Evolutionary conservation across 2,797 vertebrate species (phyloP), one percentile per base, ranked within the genome.

Genomic region (Hozukius guyotensis): DNA sequence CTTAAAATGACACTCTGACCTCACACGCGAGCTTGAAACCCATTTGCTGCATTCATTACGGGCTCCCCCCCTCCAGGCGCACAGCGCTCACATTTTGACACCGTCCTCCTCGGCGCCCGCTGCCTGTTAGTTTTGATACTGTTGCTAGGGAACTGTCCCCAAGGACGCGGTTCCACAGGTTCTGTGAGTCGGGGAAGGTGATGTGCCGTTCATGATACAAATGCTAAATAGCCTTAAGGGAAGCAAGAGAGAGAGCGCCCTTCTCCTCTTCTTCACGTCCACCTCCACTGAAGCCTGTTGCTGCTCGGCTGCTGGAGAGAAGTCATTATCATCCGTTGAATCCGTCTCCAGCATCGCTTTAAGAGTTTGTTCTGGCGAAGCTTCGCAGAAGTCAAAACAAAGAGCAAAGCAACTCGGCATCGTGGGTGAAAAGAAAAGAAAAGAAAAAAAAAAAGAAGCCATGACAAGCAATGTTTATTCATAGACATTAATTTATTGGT

Each of bases 71-170:
- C 81, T 78, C 77, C 79, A 76, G 78, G 76, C 72, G 9, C 76
- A 52, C 38, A 61, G 61, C 49, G 14, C 83, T 90, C 74, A 68
- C 75, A 78, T 89, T 77, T 89, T 87, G 85, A 91, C 90, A 88
- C 81, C 71, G 34, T 84, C 72, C 71, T 86, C 79, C 63, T 72
- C 77, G 6, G 62, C 72, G 42, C 79, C 80, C 14, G 25, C 84
- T 70, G 81, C 78, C 82, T 89, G 73, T 87, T 89, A 88, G 86
- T 94, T 93, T 91, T 89, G 89, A 91, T 91, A 78, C 67, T 11
- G 94, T 96, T 95, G 95, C 93, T 94, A 94, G 89, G 95, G 71
- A 95, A 95, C 93, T 82, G 76, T 92, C 92, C 91, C 88, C 83
- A 90, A 92, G 92, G 90, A 93, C 32, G 82, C 78, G 25, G 81